A percentile compares a stretch with the other conserved stretches of the same genome.
Conservation (phyloP, 2,888 invertebrate species). For the Brachyopa scutellaris region DNA sequence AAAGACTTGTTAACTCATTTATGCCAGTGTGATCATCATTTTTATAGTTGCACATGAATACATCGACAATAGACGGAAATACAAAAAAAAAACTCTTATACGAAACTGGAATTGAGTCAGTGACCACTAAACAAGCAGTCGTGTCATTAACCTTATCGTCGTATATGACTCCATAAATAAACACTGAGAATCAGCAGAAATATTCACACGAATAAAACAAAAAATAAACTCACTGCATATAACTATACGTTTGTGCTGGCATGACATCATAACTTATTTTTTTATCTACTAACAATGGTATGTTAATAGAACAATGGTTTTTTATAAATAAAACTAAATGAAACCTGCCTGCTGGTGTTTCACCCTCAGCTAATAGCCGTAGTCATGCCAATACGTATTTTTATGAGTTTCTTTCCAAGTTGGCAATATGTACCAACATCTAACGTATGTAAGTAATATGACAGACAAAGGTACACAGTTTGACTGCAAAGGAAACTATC, state of each 20-base stretch:
- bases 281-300: slow-evolving; percentile 3
- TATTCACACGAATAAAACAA: background rate
- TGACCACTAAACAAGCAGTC: background rate
- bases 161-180: background rate
- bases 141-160: slow-evolving; percentile 18
- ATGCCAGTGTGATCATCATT: no score
- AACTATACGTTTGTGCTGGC: no score
- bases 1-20: no score
- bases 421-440: no score
- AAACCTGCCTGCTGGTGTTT: slow-evolving; percentile 8
- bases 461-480: no score
- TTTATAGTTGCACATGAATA: no score
- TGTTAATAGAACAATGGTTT: background rate
- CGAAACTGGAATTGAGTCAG: slow-evolving; percentile 2
- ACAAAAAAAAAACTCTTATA: no score
- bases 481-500: no score
- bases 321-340: background rate
- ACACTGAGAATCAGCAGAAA: background rate
- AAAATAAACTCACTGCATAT: background rate
- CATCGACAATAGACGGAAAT: no score
- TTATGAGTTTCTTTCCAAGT: no score
- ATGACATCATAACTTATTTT: slow-evolving; percentile 27
- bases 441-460: no score
- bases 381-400: no score
- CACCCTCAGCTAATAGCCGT: background rate